Base-by-base conservation (phyloP, 2,888 invertebrate species). In the Tetranychus piercei region DNA sequence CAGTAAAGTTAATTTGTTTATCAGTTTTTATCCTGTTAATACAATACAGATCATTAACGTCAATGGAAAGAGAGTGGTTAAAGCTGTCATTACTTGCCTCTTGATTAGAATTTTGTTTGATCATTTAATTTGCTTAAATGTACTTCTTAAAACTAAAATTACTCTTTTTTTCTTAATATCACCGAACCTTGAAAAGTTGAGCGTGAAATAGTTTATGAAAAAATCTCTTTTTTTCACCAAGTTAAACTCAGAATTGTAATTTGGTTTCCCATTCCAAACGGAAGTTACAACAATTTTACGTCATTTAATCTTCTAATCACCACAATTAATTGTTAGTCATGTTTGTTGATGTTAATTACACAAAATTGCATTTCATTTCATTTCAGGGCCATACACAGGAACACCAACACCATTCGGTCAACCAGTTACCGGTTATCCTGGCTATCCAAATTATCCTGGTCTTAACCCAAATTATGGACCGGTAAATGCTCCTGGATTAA, bases 371-470 rank as follows among this genome's bases (percentile, higher is more conserved):
- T 55, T 15, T 55, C 55, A 55, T 55, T 55, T 55, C 55, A 55
- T 55, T 55, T 55, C 55, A 55, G 55, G 55, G 55, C 55, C 55
- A 55, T 55, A 55, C 55, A 55, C 55, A 55, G 55, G 55, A 55
- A 55, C 55, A 55, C 55, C 55, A 55, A 55, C 55, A 15, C 55
- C 55, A 55, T 55, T 55, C 55, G 55, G 55, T 55, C 55, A 55
- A 55, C 55, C 55, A 15, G 55, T 55, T 55, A 55, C 55, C 55
- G 55, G 55, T 55, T 55, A 55, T 55, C 55, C 55, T 55, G 55
- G 55, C 15, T 55, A 55, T 55, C 55, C 55, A 55, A 55, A 55
- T 55, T 55, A 55, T 55, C 55, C 55, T 55, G 55, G 55, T 55
- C 11, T 55, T 55, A 55, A 55, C 55, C 55, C 55, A 55, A 55